These are phyloP conservation scores for Oxytorus armatus DNA, from an alignment of 2,888 invertebrate genomes.

Conservation along the genomic window DNA sequence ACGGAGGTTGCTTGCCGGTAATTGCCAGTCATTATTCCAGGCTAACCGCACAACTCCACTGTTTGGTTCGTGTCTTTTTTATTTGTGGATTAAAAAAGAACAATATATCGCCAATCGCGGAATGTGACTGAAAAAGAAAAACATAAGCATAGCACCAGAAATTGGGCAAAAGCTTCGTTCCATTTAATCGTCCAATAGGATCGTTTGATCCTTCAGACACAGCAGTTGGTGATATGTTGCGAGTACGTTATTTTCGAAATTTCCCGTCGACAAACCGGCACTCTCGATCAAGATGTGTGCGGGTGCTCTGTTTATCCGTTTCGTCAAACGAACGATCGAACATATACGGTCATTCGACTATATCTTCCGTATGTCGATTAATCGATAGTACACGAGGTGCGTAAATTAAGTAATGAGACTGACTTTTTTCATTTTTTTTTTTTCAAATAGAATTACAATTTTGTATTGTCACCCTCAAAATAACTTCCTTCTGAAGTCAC, in stretches of 20 bases:
- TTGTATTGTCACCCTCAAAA: no score
- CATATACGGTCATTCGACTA: no score
- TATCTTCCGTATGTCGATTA: no score
- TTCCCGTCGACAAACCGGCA: background rate
- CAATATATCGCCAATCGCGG: background rate
- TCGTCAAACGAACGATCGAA: background rate
- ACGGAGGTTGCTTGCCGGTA: background rate
- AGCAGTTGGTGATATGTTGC: constrained; percentile 5
- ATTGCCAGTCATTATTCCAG: constrained; percentile 21
- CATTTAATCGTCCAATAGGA: constrained; percentile 14
- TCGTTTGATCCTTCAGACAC: background rate
- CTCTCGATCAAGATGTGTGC: background rate
- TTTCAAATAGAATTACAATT: no score
- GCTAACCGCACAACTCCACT: background rate
- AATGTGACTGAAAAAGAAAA: constrained; percentile 11
- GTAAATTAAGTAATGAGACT: no score
- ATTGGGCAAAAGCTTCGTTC: constrained; percentile 5
- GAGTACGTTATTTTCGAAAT: constrained; percentile 13
- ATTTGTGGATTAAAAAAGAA: background rate
- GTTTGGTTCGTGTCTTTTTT: background rate
- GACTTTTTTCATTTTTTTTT: no score
- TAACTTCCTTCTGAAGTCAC: no score
- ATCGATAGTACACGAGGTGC: no score
- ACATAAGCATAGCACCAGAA: background rate
- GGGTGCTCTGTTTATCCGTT: constrained; percentile 11